Base-by-base conservation (phyloP, 1,140 invertebrate species). In the Cherax destructor region DNA sequence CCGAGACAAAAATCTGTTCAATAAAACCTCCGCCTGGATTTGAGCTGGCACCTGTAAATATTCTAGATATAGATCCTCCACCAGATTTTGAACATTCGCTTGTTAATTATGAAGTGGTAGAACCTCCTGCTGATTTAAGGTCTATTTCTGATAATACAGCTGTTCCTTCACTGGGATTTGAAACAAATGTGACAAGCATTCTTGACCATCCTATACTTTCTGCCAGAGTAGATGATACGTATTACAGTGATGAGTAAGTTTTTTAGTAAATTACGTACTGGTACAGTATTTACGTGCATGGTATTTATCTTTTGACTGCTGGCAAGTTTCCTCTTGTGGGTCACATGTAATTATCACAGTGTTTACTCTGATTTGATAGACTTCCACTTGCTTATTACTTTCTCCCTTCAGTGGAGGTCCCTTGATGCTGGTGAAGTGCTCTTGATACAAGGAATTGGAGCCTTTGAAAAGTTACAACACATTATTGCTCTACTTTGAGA, bases 241-340 rank as follows among this genome's bases (percentile, higher is more conserved):
- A 30, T n/a, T 74, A 30, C 69, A 74, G 69, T 74, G 69, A 74
- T 74, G 69, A 74, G 69, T 74, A 74, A 74, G 69, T 74, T 74
- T 5, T 21, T 18, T 69, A 18, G 1, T 56, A 13, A 10, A 56
- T 69, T 69, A 18, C 18, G 21, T n/a, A 18, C 0, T 6, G 5
- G 18, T 69, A 3, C 5, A 69, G 11, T 69, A 69, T n/a, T 10
- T 69, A 18, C 2, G 21, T 69, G 52, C 13, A 69, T n/a, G 18
- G 11, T 69, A 3, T 69, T 16, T 6, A 69, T 21, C 65, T 21
- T 21, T 9, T 13, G 21, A n/a, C 21, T 69, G 7, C 18, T 11
- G 5, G 1, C 1, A 1, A 18, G 16, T 18, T n/a, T 6, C 16
- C 6, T 18, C 65, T 18, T 69, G 5, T 21, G 6, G 65, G 16